Evolutionary conservation across 2,113 vertebrate genomes (phyloP).

Genomic region (Heterocephalus glaber): DNA sequence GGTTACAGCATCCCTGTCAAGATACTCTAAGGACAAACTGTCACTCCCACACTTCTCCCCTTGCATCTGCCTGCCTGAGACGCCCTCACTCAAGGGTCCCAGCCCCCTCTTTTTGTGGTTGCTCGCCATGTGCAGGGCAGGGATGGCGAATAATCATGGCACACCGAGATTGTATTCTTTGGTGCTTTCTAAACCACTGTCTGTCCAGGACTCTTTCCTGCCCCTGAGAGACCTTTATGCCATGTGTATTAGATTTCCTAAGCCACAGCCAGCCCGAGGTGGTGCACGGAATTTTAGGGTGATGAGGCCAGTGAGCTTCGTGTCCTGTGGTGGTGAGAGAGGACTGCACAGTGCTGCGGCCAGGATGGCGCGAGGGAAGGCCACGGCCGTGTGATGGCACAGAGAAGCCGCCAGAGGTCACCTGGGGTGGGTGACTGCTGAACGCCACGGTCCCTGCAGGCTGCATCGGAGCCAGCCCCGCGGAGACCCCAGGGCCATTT

Average conservation of each 20-base stretch:
- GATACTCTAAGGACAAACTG: no score
- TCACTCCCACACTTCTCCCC: fast-evolving
- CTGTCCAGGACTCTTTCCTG: neutral
- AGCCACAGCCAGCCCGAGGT: no score
- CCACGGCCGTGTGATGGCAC: fast-evolving
- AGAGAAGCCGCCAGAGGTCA: neutral
- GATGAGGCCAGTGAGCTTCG: neutral
- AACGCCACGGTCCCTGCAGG: neutral
- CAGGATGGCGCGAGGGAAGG: fast-evolving
- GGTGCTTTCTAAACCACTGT: neutral
- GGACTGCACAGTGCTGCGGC: neutral
- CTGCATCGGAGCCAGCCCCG: no score
- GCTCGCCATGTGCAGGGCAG: neutral
- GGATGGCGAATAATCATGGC: fast-evolving
- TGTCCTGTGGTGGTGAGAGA: fast-evolving
- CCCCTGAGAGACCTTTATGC: neutral
- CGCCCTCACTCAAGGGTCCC: fast-evolving
- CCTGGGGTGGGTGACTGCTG: fast-evolving
- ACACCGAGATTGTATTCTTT: fast-evolving
- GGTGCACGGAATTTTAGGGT: neutral
- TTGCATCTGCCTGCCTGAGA: neutral
- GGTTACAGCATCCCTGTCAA: fast-evolving
- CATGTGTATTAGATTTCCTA: neutral
- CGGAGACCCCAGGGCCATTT: no score
- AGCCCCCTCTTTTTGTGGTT: fast-evolving